Evolutionary conservation across 2,797 vertebrate genomes (phyloP).

Genomic region (Darevskia mixta): DNA sequence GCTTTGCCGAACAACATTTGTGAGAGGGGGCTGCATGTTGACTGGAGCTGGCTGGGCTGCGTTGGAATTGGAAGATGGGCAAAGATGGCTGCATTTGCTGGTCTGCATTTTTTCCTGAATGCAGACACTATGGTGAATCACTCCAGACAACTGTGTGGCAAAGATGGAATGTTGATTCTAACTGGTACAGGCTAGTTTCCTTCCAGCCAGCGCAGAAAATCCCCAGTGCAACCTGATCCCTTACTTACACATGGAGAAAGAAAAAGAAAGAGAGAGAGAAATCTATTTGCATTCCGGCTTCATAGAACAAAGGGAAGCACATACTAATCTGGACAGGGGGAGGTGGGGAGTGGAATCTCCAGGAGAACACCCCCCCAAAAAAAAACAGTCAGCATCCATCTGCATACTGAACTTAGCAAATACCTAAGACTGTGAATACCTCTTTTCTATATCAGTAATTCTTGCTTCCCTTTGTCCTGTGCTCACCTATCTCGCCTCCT

Average conservation of each 20-base stretch:
- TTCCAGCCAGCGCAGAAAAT: not conserved
- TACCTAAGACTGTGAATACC: too few relatives aligned
- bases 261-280: not conserved
- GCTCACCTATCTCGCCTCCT: too few relatives aligned
- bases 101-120: not conserved
- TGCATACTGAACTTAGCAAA: too few relatives aligned
- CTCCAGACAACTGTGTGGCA: not conserved
- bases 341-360: too few relatives aligned
- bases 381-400: too few relatives aligned
- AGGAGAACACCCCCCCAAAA: too few relatives aligned
- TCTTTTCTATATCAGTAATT: too few relatives aligned
- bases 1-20: not conserved
- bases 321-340: not conserved
- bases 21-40: not conserved
- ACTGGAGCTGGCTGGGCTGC: not conserved
- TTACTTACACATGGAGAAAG: not conserved
- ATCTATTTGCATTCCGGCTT: not conserved
- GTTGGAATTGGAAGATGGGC: not conserved
- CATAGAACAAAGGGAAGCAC: not conserved
- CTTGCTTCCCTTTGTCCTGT: too few relatives aligned
- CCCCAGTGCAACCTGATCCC: not conserved
- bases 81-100: not conserved
- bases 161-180: not conserved
- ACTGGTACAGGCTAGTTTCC: not conserved
- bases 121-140: not conserved